Conservation (phyloP, 2,888 invertebrate species). For the Dicranocentrus wangi region DNA sequence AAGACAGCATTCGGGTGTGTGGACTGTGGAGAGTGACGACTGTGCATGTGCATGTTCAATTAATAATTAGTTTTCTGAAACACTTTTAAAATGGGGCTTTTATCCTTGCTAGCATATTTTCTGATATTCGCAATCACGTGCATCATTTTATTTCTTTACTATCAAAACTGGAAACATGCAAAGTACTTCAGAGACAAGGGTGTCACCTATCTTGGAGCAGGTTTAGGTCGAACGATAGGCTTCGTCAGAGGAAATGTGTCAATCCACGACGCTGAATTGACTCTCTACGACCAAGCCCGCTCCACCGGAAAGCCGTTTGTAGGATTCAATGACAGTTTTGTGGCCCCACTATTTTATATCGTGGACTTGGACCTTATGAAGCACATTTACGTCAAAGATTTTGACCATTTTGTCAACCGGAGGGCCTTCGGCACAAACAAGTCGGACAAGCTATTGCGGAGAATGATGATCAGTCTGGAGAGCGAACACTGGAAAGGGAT, state of each 20-base stretch:
- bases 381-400: constrained; percentile 53
- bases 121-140: background rate
- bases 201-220: constrained; percentile 13
- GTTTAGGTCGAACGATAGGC: background rate
- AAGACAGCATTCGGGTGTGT: no score
- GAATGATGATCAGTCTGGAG: constrained; percentile 77
- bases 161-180: constrained; percentile 5
- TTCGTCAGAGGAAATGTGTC: constrained; percentile 24
- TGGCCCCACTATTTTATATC: background rate
- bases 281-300: constrained; percentile 11
- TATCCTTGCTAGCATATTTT: background rate
- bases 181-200: constrained; percentile 12
- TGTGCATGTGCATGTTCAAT: no score
- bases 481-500: constrained; percentile 80
- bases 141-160: background rate
- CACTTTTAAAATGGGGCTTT: background rate
- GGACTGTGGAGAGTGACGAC: no score
- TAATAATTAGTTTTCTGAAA: no score
- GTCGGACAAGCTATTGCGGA: constrained; percentile 18
- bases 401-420: constrained; percentile 61
- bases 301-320: background rate
- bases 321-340: constrained; percentile 10
- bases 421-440: background rate
- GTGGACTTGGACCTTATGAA: constrained; percentile 11
- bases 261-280: constrained; percentile 8